A percentile compares a stretch with the other conserved stretches of the same genome.
Conservation (phyloP, 2,888 invertebrate species). For the Glaucopsyche alexis region DNA sequence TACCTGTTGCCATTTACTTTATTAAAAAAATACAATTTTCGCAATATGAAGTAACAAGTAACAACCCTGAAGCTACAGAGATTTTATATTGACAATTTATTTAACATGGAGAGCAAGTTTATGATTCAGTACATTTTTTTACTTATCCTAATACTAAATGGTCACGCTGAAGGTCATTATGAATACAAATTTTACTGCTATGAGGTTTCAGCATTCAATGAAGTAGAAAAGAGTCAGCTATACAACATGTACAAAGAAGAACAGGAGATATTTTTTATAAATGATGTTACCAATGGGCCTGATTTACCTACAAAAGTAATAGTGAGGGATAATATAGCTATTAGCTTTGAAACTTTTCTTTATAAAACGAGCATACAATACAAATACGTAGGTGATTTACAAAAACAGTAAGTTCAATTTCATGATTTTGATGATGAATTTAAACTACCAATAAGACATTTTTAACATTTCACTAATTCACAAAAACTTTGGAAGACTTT, state of each 20-base stretch:
- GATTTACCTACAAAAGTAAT: constrained; percentile 58
- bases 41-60: background rate
- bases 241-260: constrained; percentile 48
- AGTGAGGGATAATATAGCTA: constrained; percentile 45
- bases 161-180: constrained; percentile 44
- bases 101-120: background rate
- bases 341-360: constrained; percentile 51
- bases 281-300: constrained; percentile 65
- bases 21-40: background rate
- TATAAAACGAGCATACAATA: constrained; percentile 53
- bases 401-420: background rate
- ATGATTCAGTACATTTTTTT: constrained; percentile 27
- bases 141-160: constrained; percentile 25
- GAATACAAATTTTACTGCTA: constrained; percentile 42
- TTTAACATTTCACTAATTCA: too few relatives aligned
- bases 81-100: constrained; percentile 2
- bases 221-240: constrained; percentile 53
- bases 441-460: too few relatives aligned
- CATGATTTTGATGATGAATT: too few relatives aligned
- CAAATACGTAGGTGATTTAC: constrained; percentile 36
- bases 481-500: too few relatives aligned
- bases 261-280: constrained; percentile 52
- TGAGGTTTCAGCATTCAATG: constrained; percentile 61
- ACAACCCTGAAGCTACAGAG: background rate
- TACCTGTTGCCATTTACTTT: too few relatives aligned